A percentile compares a stretch with the other conserved stretches of the same genome.
These are phyloP conservation scores for Diacarnus erythraeanus DNA, from an alignment of 37 sponge, comb jelly and placozoan genomes.

Conservation along the genomic window DNA sequence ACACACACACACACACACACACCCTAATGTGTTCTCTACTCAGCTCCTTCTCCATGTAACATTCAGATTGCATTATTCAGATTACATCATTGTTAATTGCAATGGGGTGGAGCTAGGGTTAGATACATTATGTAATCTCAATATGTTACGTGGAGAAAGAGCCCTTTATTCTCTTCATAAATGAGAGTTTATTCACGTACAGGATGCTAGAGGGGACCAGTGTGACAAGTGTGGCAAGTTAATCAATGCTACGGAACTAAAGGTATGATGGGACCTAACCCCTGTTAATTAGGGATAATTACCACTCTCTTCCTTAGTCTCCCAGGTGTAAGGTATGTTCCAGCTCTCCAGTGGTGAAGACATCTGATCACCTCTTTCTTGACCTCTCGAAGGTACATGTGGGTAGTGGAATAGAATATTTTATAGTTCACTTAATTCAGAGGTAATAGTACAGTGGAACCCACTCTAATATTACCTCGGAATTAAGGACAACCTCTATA, in stretches of 20 bases:
- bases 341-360: slow-evolving; percentile 62
- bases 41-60: no score
- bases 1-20: no score
- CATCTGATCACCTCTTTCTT: slow-evolving; percentile 90
- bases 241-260: slow-evolving; percentile 94
- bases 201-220: slow-evolving; percentile 98
- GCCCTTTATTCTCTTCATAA: background rate
- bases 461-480: no score
- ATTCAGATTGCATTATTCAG: no score
- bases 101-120: no score
- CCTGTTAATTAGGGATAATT: background rate
- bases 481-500: no score
- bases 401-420: no score
- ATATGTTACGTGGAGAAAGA: background rate
- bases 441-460: no score
- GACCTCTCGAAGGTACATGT: slow-evolving; percentile 89
- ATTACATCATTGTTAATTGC: no score
- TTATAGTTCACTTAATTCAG: no score
- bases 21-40: no score
- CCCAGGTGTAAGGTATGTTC: slow-evolving; percentile 93
- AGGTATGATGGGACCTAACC: slow-evolving; percentile 29
- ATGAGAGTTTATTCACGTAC: background rate
- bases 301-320: slow-evolving; percentile 17
- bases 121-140: no score
- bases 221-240: slow-evolving; percentile 98